These are phyloP conservation scores for Perca schrenkii DNA, from an alignment of 2,113 vertebrate genomes.

Conservation along the genomic window DNA sequence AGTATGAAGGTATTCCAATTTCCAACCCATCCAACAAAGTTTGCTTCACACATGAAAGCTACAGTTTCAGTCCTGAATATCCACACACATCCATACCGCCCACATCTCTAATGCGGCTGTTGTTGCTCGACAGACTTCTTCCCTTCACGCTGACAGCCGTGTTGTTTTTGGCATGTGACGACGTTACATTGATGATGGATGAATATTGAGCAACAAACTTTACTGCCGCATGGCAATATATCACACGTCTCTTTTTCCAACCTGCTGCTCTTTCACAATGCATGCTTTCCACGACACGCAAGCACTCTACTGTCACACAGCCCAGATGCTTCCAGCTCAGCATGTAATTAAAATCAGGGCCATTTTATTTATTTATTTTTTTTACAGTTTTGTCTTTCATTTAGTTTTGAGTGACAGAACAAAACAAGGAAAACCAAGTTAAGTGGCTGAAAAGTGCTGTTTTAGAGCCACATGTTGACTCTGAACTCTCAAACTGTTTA, in stretches of 20 bases:
- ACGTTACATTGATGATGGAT: conserved; percentile 6
- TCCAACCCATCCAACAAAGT: not conserved
- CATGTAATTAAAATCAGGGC: not conserved
- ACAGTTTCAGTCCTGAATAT: not conserved
- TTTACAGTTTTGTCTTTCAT: conserved; percentile 7
- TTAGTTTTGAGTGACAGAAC: conserved; percentile 18
- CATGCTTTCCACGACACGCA: conserved; percentile 34
- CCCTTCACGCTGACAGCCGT: not conserved
- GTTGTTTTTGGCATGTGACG: conserved; percentile 42
- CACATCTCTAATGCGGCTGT: not conserved
- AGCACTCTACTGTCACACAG: conserved; percentile 33
- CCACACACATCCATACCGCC: not conserved
- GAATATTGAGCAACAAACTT: conserved; percentile 29
- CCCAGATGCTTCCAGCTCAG: not conserved
- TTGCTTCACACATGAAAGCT: not conserved
- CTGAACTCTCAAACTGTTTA: not conserved
- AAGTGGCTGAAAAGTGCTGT: not conserved
- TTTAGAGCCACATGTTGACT: not conserved
- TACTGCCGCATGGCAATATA: conserved; percentile 4
- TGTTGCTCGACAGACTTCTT: conserved; percentile 24
- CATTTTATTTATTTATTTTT: not conserved
- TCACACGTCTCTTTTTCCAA: conserved; percentile 39
- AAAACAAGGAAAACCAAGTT: not conserved
- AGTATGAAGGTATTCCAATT: not conserved
- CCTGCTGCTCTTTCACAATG: conserved; percentile 13